Evolutionary conservation across 2,797 vertebrate genomes (phyloP), one percentile per base, ranked within the genome.

Genomic region (Pogoniulus pusillus): DNA sequence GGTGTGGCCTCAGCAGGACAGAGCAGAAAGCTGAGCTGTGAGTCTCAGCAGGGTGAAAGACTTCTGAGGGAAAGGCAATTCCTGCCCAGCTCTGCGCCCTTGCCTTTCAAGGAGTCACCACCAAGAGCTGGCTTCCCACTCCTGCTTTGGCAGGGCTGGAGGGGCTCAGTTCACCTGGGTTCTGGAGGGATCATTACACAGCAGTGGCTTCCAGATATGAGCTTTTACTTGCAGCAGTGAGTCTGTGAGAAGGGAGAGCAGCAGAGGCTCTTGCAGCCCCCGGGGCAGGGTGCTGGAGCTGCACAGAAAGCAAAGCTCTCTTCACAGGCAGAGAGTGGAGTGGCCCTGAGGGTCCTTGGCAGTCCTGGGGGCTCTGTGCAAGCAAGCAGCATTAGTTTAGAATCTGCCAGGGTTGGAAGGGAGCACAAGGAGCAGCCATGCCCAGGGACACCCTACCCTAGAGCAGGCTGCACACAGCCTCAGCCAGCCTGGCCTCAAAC

Each of bases 51-150:
- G 59, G 51, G 73, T 55, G 37, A 77, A 34, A 22, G 2, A 55
- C n/a, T 79, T 90, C 41, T 45, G 5, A 12, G 86, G 70, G 95
- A 78, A 69, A 76, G 82, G 85, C 87, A 82, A 73, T 91, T 78
- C 47, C 87, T 54, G 72, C 84, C 55, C 64, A 35, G 82, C 79
- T 59, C 58, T 9, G 4, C 51, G 66, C 19, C 0, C 53, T 15
- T 37, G 17, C 65, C 62, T 74, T 39, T 70, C 70, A n/a, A 71
- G 45, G 84, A 35, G 34, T 49, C 86, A 7, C 7, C 47, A 6
- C 64, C 72, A 22, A 4, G 4, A 86, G 45, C 69, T 77, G 64
- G 26, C 54, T 88, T 75, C 71, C 64, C 39, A 10, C 47, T 55
- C 65, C 41, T 22, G 78, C 18, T 75, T 53, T 90, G 93, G 73